A percentile compares a stretch with the other conserved stretches of the same genome.
Evolutionary conservation across 2,797 vertebrate genomes (phyloP).

Genomic region (Notolepis coatsorum): DNA sequence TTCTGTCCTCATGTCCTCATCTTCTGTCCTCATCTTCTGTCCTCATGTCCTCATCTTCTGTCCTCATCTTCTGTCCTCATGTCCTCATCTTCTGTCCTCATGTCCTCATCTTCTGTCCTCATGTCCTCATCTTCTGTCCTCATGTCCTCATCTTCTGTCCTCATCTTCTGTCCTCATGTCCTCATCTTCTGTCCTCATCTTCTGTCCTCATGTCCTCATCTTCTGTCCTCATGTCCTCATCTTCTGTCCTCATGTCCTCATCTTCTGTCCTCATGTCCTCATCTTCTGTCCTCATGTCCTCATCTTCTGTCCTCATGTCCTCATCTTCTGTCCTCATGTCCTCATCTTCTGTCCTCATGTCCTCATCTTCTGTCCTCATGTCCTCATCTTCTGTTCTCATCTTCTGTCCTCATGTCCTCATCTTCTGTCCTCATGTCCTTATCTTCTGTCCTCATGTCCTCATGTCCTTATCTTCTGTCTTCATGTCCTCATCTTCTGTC

Average conservation of each 20-base stretch:
- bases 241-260: conserved; percentile 45
- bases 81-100: conserved; percentile 27
- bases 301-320: conserved; percentile 43
- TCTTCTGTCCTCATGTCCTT: not conserved
- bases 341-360: conserved; percentile 32
- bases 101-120: conserved; percentile 42
- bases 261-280: conserved; percentile 16
- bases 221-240: conserved; percentile 36
- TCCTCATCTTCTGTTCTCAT: too few relatives aligned
- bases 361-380: conserved; percentile 41
- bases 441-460: too few relatives aligned
- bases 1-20: conserved; percentile 10
- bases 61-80: conserved; percentile 29
- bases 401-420: too few relatives aligned
- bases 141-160: conserved; percentile 43
- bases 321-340: conserved; percentile 9
- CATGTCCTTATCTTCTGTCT: too few relatives aligned
- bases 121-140: conserved; percentile 21
- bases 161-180: conserved; percentile 17
- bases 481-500: conserved; percentile 20
- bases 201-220: conserved; percentile 13
- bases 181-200: conserved; percentile 28
- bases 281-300: conserved; percentile 32
- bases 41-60: conserved; percentile 13
- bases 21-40: conserved; percentile 28